phyloP scores from a whole-genome alignment of 2,797 vertebrate species.

The Muscicapa comitata region DNA sequence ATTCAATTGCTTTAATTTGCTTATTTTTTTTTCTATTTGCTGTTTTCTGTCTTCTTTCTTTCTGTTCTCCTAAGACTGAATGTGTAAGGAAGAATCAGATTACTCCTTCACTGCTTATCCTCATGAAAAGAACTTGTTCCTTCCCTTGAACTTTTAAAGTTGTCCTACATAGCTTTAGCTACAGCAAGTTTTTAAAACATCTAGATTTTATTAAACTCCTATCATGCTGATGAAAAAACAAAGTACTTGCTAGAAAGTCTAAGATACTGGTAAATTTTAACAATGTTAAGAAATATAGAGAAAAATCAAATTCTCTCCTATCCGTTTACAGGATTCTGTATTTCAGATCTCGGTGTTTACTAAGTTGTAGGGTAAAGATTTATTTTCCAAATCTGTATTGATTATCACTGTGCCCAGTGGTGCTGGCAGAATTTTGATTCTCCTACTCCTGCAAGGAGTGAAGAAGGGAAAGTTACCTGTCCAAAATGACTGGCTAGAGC shows the following conservation, averaged over 20 bases:
- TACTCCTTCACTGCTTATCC: background rate
- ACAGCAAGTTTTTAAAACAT: background rate
- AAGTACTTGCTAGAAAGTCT: background rate
- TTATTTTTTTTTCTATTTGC: background rate
- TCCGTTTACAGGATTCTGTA: background rate
- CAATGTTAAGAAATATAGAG: background rate
- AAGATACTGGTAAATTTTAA: background rate
- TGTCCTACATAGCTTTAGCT: background rate
- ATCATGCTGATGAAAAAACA: background rate
- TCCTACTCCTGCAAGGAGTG: background rate
- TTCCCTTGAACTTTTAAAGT: background rate
- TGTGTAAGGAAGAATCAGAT: background rate
- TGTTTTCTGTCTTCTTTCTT: background rate
- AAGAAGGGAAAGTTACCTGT: background rate
- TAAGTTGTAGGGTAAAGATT: background rate
- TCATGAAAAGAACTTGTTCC: background rate
- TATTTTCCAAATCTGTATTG: background rate
- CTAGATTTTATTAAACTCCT: background rate
- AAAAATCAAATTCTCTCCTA: background rate
- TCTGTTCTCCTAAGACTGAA: background rate
- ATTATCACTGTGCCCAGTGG: background rate
- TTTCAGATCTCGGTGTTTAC: background rate
- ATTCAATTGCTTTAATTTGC: background rate
- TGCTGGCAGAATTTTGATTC: background rate
- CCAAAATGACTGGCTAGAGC: background rate